Evolutionary conservation across 2,888 invertebrate genomes (phyloP), one percentile per base, ranked within the genome.

Genomic region (Hofmannophila pseudospretella): DNA sequence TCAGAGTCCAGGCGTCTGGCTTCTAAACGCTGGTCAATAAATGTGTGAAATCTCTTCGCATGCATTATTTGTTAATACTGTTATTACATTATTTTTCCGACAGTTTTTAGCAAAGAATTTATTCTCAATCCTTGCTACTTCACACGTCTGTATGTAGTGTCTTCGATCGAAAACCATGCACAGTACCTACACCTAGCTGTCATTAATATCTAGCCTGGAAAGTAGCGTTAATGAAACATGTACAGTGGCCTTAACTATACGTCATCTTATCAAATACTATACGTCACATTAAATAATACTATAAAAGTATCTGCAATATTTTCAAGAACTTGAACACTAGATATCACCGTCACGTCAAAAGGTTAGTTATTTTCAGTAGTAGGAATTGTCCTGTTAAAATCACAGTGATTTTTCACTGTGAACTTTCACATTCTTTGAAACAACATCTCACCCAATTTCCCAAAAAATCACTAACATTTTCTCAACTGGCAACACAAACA

Each of bases 171-270:
- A 65, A 66, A 70, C 64, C 82, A 84, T 84, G 82, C 82, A 77
- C 61, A n/a, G 51, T 59, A 58, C 78, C 71, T 79, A 72, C 56
- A 58, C 75, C 68, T 77, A 74, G 71, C 65, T 57, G 47, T 58
- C 52, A 70, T 77, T 73, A 76, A 65, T 71, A 51, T 65, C 79
- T 82, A 82, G 80, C 80, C 72, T 78, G 76, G 52, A 60, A 44
- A 66, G 63, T 80, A 81, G 84, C 82, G 65, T 80, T 78, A 79
- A 77, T 76, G 75, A 71, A 67, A 72, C 65, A 72, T 69, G 65
- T 75, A 60, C 53, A 53, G 53, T 52, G 73, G 74, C 68, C 70
- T 62, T 54, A 59, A 74, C 72, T 57, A 70, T 74, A 77, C 72
- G 71, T 70, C 16, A 4, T 16, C 16, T 16, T 16, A 16, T 16